These are phyloP conservation scores for Icerya purchasi DNA, from an alignment of 2,888 invertebrate genomes.

Conservation along the genomic window DNA sequence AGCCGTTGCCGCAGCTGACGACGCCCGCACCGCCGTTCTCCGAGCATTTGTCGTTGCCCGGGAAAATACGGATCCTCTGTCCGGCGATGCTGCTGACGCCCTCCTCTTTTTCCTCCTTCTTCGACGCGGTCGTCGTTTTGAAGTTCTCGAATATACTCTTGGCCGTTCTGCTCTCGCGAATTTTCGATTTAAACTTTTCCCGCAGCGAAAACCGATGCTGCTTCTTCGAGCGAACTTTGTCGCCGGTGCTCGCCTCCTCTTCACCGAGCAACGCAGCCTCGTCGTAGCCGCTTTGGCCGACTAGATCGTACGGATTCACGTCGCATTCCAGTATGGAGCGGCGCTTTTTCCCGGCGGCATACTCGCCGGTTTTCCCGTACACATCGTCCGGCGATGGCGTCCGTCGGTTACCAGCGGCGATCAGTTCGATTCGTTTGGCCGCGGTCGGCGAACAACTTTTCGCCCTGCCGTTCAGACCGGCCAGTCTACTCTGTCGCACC, in stretches of 20 bases:
- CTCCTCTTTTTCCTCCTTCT: constrained; percentile 16
- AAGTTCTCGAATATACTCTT: constrained; percentile 16
- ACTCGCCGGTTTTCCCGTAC: constrained; percentile 17
- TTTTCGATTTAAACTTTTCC: constrained; percentile 30
- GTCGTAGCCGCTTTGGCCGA: background rate
- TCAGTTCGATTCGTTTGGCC: constrained; percentile 9
- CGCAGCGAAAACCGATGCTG: constrained; percentile 27
- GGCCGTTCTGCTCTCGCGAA: constrained; percentile 29
- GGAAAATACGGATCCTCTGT: constrained; percentile 41
- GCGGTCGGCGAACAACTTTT: constrained; percentile 25
- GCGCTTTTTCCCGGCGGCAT: constrained; percentile 1
- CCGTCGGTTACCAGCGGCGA: constrained; percentile 8
- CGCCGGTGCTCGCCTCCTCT: constrained; percentile 11
- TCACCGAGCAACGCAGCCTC: background rate
- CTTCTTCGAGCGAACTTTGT: constrained; percentile 27
- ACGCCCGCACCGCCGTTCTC: constrained; percentile 18
- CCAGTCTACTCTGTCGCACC: constrained; percentile 51
- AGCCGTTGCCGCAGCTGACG: background rate
- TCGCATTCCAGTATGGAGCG: constrained; percentile 62
- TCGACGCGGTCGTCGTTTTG: background rate
- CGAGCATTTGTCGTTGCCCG: constrained; percentile 3
- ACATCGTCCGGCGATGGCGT: background rate
- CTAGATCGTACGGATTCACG: constrained; percentile 60
- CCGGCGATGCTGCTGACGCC: constrained; percentile 37
- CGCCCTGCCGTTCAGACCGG: constrained; percentile 20